Evolutionary conservation across 2,888 invertebrate genomes (phyloP), one percentile per base, ranked within the genome.

Genomic region (Macrosoma leucophasiata): DNA sequence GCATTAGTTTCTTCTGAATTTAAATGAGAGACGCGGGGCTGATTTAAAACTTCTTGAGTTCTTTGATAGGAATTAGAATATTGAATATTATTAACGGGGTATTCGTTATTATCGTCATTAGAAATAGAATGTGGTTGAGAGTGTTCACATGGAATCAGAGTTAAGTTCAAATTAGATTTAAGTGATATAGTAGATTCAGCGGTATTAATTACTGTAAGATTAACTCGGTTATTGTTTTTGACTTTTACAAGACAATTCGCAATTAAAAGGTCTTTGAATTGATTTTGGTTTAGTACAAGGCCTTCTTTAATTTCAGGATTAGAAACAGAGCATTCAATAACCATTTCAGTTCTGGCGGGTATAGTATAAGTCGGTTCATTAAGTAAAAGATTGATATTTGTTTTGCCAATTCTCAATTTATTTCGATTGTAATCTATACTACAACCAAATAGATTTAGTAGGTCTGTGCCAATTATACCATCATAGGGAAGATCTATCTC

Each of bases 241-340:
- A n/a, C n/a, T n/a, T n/a, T n/a, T n/a, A n/a, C n/a, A n/a, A n/a
- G n/a, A n/a, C n/a, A n/a, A n/a, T n/a, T 35, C 35, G 32, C 37
- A 4, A 51, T 20, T 0, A 48, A 19, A 2, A 48, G 17, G 2
- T 12, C 9, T 2, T 41, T 27, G 3, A 10, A 18, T 11, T 29
- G 1, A 10, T 37, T 14, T 20, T 41, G 39, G 13, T 43, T 41
- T n/a, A 41, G 5, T 1, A 46, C 23, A 2, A 46, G 7, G 7
- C 41, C 41, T 34, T 50, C 49, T 28, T 39, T 39, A 2, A 50
- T 13, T 14, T 50, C 31, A 11, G 49, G 45, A 12, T 48, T 50
- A 5, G 3, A 2, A 4, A 49, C 45, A 5, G 48, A 29, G 12
- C 49, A 52, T 46, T 54, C 49, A 4, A 52, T 45, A 0, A 44